Conservation (phyloP, 2,888 invertebrate species). For the Stenchaetothrips biformis region DNA sequence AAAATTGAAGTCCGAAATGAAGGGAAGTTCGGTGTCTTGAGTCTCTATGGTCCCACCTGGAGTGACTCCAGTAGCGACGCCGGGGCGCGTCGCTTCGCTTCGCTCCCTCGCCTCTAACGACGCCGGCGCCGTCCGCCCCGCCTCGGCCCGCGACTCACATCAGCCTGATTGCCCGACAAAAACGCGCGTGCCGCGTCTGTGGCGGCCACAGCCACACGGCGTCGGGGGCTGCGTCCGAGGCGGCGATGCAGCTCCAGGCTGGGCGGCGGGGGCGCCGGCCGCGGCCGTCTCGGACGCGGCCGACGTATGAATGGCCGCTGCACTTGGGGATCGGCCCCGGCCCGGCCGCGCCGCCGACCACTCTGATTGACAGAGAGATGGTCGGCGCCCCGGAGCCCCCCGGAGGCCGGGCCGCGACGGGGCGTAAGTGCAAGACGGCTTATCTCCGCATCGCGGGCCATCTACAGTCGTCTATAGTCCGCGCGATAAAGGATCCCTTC, state of each 20-base stretch:
- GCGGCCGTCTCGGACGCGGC: too few species aligned
- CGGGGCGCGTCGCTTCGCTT: too few species aligned
- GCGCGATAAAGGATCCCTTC: neutral
- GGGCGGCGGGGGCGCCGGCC: too few species aligned
- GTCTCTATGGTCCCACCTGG: too few species aligned
- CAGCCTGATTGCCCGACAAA: slow-evolving; percentile 41
- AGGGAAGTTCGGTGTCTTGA: too few species aligned
- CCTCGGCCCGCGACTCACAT: too few species aligned
- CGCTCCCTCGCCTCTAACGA: too few species aligned
- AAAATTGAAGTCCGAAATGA: too few species aligned
- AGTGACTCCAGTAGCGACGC: too few species aligned
- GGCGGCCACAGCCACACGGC: slow-evolving; percentile 37
- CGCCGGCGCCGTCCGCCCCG: too few species aligned
- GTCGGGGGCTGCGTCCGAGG: neutral
- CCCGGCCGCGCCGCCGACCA: neutral
- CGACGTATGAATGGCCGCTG: too few species aligned
- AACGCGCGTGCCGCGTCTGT: slow-evolving; percentile 46
- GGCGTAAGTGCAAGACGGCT: slow-evolving; percentile 17
- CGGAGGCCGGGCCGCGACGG: neutral
- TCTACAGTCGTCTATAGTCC: neutral
- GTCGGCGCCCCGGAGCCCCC: slow-evolving; percentile 26
- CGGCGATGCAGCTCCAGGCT: neutral
- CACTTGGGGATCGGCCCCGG: too few species aligned
- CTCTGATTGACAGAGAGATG: slow-evolving; percentile 32
- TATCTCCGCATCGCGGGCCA: neutral